phyloP scores from a whole-genome alignment of 2,797 vertebrate genomes.

The Chrosomus eos region DNA sequence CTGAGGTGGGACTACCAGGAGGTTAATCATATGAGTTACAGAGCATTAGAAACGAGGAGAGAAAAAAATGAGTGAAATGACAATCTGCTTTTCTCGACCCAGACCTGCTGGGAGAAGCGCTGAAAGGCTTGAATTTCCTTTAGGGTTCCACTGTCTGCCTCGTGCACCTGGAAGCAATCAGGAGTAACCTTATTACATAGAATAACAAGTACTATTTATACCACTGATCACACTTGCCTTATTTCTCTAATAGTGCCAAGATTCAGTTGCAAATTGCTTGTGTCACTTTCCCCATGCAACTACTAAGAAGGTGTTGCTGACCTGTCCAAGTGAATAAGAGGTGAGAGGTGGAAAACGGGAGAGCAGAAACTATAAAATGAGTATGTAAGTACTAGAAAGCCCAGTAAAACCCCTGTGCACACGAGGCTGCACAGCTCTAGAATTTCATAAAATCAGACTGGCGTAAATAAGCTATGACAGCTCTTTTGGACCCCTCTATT shows the following conservation, averaged over 20 bases:
- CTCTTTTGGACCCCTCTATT: neutral
- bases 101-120: constrained; percentile 39
- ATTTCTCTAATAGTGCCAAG: constrained; percentile 50
- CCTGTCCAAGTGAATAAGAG: constrained; percentile 55
- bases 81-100: constrained; percentile 50
- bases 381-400: neutral
- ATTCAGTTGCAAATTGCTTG: constrained; percentile 59
- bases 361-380: constrained; percentile 16
- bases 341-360: constrained; percentile 18
- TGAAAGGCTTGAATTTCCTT: constrained; percentile 48
- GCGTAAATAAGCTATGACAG: constrained; percentile 20
- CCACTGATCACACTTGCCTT: constrained; percentile 49
- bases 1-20: constrained; percentile 40
- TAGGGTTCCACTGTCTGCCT: constrained; percentile 48
- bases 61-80: constrained; percentile 43
- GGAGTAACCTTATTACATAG: constrained; percentile 55
- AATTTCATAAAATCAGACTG: constrained; percentile 17
- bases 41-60: constrained; percentile 22
- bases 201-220: constrained; percentile 58
- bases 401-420: neutral
- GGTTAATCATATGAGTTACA: constrained; percentile 57
- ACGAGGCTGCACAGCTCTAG: neutral
- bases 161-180: constrained; percentile 60
- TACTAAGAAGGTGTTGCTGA: constrained; percentile 59
- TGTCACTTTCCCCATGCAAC: constrained; percentile 52